These are phyloP conservation scores for Botrylloides violaceus DNA, from an alignment of 23 tunicate species.

Conservation along the genomic window DNA sequence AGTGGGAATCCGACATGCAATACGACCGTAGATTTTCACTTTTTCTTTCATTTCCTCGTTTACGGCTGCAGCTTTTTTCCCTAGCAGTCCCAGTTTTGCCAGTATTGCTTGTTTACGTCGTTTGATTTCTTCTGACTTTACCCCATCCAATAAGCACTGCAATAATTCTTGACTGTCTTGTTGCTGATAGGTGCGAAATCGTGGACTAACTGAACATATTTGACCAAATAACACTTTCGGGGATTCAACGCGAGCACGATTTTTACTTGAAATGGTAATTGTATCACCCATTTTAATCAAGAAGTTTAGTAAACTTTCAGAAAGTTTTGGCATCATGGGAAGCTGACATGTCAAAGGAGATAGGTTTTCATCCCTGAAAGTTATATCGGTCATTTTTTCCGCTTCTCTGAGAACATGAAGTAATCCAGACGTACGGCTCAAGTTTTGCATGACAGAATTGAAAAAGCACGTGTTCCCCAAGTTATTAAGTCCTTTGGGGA, in stretches of 20 bases:
- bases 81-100: constrained; percentile 23
- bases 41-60: constrained; percentile 22
- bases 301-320: constrained; percentile 23
- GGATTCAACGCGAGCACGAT: constrained; percentile 11
- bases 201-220: constrained; percentile 38
- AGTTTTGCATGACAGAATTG: constrained; percentile 61
- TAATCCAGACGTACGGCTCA: constrained; percentile 17
- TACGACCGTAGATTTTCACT: constrained; percentile 42
- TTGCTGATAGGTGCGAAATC: constrained; percentile 68
- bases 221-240: constrained; percentile 43
- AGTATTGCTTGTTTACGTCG: constrained; percentile 61
- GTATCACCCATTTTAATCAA: constrained; percentile 22
- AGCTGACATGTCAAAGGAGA: constrained; percentile 25
- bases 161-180: constrained; percentile 88
- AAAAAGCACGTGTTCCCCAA: constrained; percentile 83
- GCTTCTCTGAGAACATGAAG: not conserved
- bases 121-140: constrained; percentile 58
- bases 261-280: not conserved
- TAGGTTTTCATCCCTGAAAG: constrained; percentile 11
- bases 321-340: constrained; percentile 15
- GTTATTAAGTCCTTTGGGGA: constrained; percentile 57
- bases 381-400: not conserved
- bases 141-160: constrained; percentile 46
- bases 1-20: constrained; percentile 28
- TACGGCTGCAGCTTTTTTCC: constrained; percentile 33